Conservation (phyloP, 2,113 vertebrate species). For the Lonchura striata region DNA sequence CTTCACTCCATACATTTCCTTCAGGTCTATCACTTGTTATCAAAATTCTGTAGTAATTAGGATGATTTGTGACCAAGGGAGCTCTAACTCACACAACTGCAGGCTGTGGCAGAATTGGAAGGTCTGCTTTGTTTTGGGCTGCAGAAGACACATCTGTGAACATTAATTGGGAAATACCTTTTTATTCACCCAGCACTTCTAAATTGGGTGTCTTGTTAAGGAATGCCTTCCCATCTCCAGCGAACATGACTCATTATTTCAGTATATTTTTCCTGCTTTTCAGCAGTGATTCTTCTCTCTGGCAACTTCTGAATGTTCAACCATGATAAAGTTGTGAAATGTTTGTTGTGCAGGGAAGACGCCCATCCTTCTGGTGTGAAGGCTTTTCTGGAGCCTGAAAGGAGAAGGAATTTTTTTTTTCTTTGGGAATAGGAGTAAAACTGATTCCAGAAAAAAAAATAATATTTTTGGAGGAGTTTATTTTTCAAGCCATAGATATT, state of each 20-base stretch:
- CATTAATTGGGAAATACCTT: neutral
- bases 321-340: neutral
- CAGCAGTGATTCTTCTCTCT: neutral
- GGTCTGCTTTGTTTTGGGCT: slow-evolving; percentile 9
- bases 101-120: neutral
- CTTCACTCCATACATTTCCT: neutral
- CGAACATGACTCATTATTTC: neutral
- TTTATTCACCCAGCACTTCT: neutral
- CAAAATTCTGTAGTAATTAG: neutral
- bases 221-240: neutral
- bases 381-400: neutral
- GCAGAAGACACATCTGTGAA: neutral
- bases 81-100: neutral
- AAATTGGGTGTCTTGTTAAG: neutral
- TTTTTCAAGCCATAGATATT: neutral
- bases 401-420: neutral
- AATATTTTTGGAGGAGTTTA: neutral
- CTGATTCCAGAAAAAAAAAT: neutral
- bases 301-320: neutral
- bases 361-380: neutral
- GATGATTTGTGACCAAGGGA: neutral
- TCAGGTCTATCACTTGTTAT: neutral
- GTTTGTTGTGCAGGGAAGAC: neutral
- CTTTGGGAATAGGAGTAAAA: neutral
- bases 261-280: neutral